Evolutionary conservation across 2,797 vertebrate species (phyloP), one percentile per base, ranked within the genome.

Genomic region (Chelonia mydas): DNA sequence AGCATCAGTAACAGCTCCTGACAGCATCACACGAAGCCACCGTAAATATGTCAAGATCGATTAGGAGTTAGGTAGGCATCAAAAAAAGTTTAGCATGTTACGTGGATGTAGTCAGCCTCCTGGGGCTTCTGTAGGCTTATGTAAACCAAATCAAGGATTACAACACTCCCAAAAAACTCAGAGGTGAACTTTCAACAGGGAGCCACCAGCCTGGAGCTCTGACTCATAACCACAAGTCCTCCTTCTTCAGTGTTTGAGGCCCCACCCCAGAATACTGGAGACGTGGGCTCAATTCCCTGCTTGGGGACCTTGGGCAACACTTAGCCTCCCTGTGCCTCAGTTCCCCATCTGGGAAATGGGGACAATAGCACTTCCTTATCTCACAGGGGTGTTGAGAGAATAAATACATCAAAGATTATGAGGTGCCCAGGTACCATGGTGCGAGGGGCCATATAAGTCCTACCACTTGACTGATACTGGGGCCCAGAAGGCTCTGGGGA

Each of bases 11-110:
- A 80, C 50, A 1, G 6, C 54, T 90, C 90, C 93, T 50, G 81
- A 86, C 50, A 68, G 49, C 80, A n/a, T 83, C 25, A 0, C 49
- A 74, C 1, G 0, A 72, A 55, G 80, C 45, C 77, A 77, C 83
- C 0, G 0, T 50, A 47, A 21, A 61, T 49, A n/a, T 15, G 84
- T 74, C 92, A 85, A 57, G 51, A 65, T 5, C 16, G 57, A 76
- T 81, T 25, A 90, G 84, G 3, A 31, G 92, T 51, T 0, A 0
- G 0, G 13, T 41, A 85, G 86, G 51, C 65, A 27, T 77, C 61
- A 65, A 55, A 77, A 51, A 27, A 77, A 6, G 2, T 9, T 83
- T 15, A 53, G 53, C 57, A 15, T 0, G 0, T 0, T 0, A 1
- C 47, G 5, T 31, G 57, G 11, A 11, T 57, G 17, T 41, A 50